Percentiles rank a stretch among this genome's conserved stretches.
phyloP scores from a whole-genome alignment of 2,888 invertebrate species.

The Teleiodes luculella region DNA sequence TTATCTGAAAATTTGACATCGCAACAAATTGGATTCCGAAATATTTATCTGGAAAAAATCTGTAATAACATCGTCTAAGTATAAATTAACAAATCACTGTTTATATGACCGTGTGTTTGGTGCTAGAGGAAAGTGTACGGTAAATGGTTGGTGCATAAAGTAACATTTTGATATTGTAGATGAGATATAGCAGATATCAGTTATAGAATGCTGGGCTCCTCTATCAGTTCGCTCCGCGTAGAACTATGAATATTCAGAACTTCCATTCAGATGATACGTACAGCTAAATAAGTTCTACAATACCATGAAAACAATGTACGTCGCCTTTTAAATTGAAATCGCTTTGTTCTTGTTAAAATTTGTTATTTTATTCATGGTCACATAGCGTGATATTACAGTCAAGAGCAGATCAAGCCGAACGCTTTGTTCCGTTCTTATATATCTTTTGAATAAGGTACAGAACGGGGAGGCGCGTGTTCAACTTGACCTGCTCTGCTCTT shows the following conservation, averaged over 20 bases:
- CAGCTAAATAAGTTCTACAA: not conserved
- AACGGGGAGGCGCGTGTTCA: no score
- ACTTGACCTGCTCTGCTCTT: no score
- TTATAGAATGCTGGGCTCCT: conserved; percentile 18
- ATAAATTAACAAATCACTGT: conserved; percentile 35
- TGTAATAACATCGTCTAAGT: conserved; percentile 41
- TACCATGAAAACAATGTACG: not conserved
- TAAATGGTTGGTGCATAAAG: not conserved
- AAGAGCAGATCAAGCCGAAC: no score
- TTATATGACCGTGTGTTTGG: conserved; percentile 9
- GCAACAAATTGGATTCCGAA: conserved; percentile 48
- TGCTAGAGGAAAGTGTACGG: not conserved
- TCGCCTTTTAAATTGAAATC: conserved; percentile 4
- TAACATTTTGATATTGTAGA: not conserved
- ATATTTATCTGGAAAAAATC: conserved; percentile 44
- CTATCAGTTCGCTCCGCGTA: conserved; percentile 18
- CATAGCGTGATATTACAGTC: no score
- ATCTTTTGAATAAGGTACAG: no score
- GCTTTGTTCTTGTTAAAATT: not conserved
- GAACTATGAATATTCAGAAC: conserved; percentile 23
- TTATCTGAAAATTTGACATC: conserved; percentile 45
- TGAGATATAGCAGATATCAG: conserved; percentile 1
- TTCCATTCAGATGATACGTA: conserved; percentile 1
- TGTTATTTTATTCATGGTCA: conserved; percentile 6
- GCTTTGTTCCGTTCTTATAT: no score